Evolutionary conservation across 2,797 vertebrate species (phyloP), one percentile per base, ranked within the genome.

Genomic region (Momotus momota): DNA sequence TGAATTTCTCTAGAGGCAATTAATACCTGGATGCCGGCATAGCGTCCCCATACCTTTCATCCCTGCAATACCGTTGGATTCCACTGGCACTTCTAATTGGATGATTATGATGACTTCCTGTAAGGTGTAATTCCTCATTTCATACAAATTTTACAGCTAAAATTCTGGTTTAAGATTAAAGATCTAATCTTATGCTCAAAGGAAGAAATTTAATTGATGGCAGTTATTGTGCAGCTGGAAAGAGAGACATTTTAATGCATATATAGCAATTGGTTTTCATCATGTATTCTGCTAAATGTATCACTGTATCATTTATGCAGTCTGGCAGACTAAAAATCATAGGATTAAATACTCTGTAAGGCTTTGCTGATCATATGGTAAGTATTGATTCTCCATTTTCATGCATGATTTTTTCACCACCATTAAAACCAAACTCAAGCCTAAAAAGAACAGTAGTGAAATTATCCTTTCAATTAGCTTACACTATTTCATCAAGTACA

Each of bases 11-110:
- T 73, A 58, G 52, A 85, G 23, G 57, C 18, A 23, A 16, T 10
- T 10, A 22, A 14, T 0, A 41, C 15, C 40, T 35, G 40, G 27
- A 35, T 38, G 55, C 25, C 66, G 54, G 38, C 29, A 71, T 2
- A 0, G 16, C 0, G 0, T 49, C 26, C n/a, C 40, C 35, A 17
- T 5, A 16, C 6, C n/a, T 74, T 78, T 67, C 41, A 31, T 51
- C 31, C 13, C n/a, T 17, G 16, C 48, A 55, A 43, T 62, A 22
- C 21, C 20, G 40, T 60, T 67, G 80, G 40, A 52, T 72, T 49
- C 54, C 45, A 25, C n/a, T 17, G 16, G 1, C 54, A 61, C 5
- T 38, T 77, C 48, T 40, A 78, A 46, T 43, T 41, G 40, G 29
- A 41, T 65, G 12, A 23, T 7, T 54, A 25, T 25, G 20, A n/a